These are phyloP conservation scores for Pseudanteris insignis DNA, from an alignment of 2,888 invertebrate species.

Conservation along the genomic window DNA sequence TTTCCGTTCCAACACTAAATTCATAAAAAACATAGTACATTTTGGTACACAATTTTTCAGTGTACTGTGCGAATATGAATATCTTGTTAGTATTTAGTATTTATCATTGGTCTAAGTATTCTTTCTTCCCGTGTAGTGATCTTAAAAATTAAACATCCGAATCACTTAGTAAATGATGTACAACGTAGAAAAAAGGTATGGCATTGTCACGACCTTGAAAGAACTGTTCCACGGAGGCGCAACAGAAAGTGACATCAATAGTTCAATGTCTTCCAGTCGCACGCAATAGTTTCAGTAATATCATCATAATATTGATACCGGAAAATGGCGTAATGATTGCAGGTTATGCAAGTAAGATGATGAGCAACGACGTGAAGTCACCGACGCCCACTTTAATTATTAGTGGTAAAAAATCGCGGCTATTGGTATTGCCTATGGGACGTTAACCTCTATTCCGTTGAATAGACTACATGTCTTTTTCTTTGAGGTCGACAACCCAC, in stretches of 20 bases:
- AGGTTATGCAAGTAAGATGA: constrained; percentile 27
- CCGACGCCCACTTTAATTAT: constrained; percentile 38
- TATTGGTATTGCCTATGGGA: constrained; percentile 15
- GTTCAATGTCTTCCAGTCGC: constrained; percentile 8
- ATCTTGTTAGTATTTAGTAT: too few species aligned
- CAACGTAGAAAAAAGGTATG: too few species aligned
- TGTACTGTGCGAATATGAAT: too few species aligned
- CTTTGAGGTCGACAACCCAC: constrained; percentile 37
- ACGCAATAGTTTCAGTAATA: too few species aligned
- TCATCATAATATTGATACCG: too few species aligned
- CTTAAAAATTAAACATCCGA: too few species aligned
- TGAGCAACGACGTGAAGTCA: constrained; percentile 41
- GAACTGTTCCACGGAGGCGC: not conserved
- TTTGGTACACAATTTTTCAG: too few species aligned
- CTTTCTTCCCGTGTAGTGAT: too few species aligned
- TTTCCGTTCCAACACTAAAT: too few species aligned
- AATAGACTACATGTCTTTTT: constrained; percentile 32
- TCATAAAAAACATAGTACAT: too few species aligned
- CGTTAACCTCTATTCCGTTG: constrained; percentile 39
- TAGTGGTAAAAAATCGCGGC: constrained; percentile 21
- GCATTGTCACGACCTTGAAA: constrained; percentile 10
- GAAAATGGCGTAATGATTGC: constrained; percentile 17
- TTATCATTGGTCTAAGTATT: too few species aligned
- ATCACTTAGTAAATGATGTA: too few species aligned
- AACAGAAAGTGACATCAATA: constrained; percentile 13